These are phyloP conservation scores for Rousettus madagascariensis DNA, from an alignment of 2,797 vertebrate genomes.

Conservation along the genomic window DNA sequence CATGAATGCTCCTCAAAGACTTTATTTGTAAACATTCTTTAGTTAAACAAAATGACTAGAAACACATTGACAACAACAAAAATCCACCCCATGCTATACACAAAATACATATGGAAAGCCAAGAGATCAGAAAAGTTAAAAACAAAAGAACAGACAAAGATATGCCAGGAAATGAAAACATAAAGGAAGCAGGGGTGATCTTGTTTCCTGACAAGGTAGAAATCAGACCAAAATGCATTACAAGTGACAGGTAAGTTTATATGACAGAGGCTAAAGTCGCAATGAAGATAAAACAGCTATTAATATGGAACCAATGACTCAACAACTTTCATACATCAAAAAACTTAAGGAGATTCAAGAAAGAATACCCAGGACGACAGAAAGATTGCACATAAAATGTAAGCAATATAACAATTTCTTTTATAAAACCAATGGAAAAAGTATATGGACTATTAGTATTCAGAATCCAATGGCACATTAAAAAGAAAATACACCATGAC, in stretches of 20 bases:
- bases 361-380: neutral
- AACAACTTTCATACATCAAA: neutral
- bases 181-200: neutral
- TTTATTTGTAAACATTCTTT: neutral
- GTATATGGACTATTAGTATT: neutral
- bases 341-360: neutral
- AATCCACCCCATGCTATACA: neutral
- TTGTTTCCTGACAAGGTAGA: neutral
- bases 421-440: neutral
- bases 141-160: neutral
- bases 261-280: neutral
- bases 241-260: neutral
- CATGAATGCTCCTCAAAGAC: neutral
- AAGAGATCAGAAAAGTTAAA: neutral
- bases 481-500: neutral
- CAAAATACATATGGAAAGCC: neutral
- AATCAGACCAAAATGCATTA: neutral
- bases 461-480: neutral
- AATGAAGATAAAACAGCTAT: neutral
- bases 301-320: neutral
- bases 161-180: neutral
- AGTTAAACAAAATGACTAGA: neutral
- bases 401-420: neutral
- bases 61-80: neutral
- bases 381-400: neutral